Evolutionary conservation across 1,140 invertebrate genomes (phyloP), one percentile per base, ranked within the genome.

Genomic region (Varroa destructor): DNA sequence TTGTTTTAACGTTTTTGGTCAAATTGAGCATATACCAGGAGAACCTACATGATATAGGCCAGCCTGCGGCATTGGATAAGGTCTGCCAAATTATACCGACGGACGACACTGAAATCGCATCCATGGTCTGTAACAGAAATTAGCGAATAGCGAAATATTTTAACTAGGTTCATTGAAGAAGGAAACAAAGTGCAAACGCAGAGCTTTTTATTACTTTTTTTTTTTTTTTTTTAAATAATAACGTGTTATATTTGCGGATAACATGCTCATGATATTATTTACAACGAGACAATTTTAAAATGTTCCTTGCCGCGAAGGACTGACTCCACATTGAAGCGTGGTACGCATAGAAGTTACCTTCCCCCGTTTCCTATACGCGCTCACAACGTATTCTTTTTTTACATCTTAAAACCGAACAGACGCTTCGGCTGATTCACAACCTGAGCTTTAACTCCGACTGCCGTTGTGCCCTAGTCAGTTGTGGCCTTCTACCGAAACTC

Each of bases 1-100:
- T 67, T 37, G 61, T 67, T 12, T 37, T 67, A 12, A 67, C 61
- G 61, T 67, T 67, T 40, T 8, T 67, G 14, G 12, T 40, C 12
- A 67, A 67, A 37, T 8, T 67, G 2, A 67, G 61, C 46, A 46
- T 46, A 10, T 67, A 58, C 37, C 40, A 67, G 8, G 61, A 67
- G 36, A 67, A 67, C 36, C 40, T 67, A 12, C 40, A 25, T 2
- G 61, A 67, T 67, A 67, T 67, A 12, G 61, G 40, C 40, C 61
- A 67, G 0, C 40, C 61, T 40, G 61, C 37, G 12, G 61, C 61
- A 2, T 40, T 67, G 61, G 61, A 67, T 37, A 67, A 67, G 37
- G 46, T 67, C 40, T 67, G 61, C 46, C 61, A 67, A 8, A 67
- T 67, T 46, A 67, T 67, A 1, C 61, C 61, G 3, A 43, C 61